These are phyloP conservation scores for Pyrocephalus nanus DNA, from an alignment of 2,797 vertebrate genomes.

Conservation along the genomic window DNA sequence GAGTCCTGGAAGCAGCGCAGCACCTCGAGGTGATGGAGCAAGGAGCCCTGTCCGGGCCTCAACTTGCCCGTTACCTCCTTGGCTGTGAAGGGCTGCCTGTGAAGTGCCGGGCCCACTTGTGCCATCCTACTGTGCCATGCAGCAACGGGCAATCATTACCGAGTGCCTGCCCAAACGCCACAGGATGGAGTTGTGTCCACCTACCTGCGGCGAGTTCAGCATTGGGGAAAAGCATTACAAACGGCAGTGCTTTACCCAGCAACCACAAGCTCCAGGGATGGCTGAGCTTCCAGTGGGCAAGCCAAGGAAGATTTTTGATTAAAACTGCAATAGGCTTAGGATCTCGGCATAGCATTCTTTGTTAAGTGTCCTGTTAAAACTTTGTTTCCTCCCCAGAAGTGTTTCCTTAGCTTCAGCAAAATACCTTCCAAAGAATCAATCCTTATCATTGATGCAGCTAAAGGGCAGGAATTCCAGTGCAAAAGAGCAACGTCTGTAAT, in stretches of 20 bases:
- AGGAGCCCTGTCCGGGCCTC: rapidly evolving
- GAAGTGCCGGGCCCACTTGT: rapidly evolving
- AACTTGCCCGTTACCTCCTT: rapidly evolving
- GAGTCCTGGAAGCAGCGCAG: neutral
- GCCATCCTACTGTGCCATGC: neutral
- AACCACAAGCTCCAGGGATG: neutral
- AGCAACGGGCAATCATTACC: rapidly evolving
- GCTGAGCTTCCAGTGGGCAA: neutral
- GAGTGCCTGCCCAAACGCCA: rapidly evolving
- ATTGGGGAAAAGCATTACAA: rapidly evolving
- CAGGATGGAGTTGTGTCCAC: neutral
- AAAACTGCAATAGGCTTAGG: neutral
- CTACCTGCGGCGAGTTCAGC: rapidly evolving
- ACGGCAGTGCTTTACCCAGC: neutral
- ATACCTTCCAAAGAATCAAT: neutral
- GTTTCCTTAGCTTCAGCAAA: neutral
- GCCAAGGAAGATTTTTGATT: neutral
- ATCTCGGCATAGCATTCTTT: neutral
- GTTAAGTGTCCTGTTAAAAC: neutral
- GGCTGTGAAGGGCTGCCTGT: neutral
- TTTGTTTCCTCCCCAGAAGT: neutral
- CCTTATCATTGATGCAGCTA: neutral
- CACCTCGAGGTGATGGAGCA: rapidly evolving
- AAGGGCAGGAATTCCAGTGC: neutral
- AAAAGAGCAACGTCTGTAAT: neutral